Evolutionary conservation across 2,888 invertebrate genomes (phyloP).

Genomic region (Rhagonycha fulva): DNA sequence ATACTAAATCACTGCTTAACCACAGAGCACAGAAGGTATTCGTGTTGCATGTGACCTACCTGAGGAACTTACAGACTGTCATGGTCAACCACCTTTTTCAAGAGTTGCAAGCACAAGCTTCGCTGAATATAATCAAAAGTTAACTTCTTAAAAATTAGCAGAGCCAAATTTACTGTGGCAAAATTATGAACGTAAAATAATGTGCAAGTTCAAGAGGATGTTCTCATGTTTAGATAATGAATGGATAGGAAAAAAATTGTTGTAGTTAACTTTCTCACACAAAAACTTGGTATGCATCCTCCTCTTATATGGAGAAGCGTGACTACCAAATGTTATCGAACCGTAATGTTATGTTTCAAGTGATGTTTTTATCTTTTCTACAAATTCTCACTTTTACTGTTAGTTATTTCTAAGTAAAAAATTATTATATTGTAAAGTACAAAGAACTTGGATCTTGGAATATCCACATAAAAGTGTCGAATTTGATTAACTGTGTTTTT

Average conservation of each 20-base stretch:
- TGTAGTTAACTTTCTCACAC: not conserved
- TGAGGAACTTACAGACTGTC: constrained; percentile 38
- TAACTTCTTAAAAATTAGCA: not conserved
- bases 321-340: constrained; percentile 18
- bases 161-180: not conserved
- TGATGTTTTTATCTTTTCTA: constrained; percentile 2
- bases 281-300: constrained; percentile 3
- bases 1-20: constrained; percentile 4
- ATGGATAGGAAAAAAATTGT: not conserved
- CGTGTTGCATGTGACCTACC: constrained; percentile 33
- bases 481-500: not conserved
- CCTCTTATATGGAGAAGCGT: not conserved
- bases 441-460: constrained; percentile 13
- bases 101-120: constrained; percentile 2
- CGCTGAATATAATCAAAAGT: not conserved
- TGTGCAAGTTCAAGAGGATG: not conserved
- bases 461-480: not conserved
- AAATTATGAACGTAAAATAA: not conserved
- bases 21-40: constrained; percentile 14
- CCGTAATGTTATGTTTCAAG: constrained; percentile 7
- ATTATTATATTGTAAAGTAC: not conserved
- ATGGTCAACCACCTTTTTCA: constrained; percentile 17
- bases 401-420: constrained; percentile 4
- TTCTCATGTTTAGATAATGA: constrained; percentile 2
- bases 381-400: constrained; percentile 15